phyloP scores from a whole-genome alignment of 2,113 vertebrate species.

The Psilopsiagon aurifrons region DNA sequence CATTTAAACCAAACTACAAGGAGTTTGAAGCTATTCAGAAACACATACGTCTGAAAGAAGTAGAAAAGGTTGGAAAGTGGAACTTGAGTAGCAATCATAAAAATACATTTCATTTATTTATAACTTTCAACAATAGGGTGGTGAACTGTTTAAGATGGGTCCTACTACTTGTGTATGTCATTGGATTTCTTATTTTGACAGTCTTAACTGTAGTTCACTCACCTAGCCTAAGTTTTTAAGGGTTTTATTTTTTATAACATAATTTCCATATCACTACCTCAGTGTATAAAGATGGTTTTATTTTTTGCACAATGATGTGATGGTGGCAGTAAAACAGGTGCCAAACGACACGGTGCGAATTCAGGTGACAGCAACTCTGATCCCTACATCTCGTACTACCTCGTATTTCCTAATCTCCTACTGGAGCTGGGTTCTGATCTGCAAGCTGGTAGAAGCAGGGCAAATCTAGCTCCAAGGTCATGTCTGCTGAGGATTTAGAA shows the following conservation, averaged over 20 bases:
- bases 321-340: background rate
- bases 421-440: background rate
- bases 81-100: background rate
- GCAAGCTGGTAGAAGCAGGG: background rate
- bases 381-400: rapidly evolving
- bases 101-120: background rate
- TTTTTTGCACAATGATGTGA: background rate
- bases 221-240: background rate
- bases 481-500: background rate
- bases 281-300: background rate
- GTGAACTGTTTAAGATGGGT: background rate
- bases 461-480: background rate
- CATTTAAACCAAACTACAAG: background rate
- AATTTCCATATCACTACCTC: background rate
- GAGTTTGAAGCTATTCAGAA: background rate
- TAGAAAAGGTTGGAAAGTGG: background rate
- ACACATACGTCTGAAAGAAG: background rate
- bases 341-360: background rate
- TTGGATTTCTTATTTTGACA: background rate
- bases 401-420: background rate
- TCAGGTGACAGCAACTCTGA: rapidly evolving
- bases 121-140: background rate
- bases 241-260: background rate
- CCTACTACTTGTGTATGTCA: background rate
- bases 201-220: background rate